Evolutionary conservation across 2,113 vertebrate species (phyloP).

Genomic region (Caloenas nicobarica): DNA sequence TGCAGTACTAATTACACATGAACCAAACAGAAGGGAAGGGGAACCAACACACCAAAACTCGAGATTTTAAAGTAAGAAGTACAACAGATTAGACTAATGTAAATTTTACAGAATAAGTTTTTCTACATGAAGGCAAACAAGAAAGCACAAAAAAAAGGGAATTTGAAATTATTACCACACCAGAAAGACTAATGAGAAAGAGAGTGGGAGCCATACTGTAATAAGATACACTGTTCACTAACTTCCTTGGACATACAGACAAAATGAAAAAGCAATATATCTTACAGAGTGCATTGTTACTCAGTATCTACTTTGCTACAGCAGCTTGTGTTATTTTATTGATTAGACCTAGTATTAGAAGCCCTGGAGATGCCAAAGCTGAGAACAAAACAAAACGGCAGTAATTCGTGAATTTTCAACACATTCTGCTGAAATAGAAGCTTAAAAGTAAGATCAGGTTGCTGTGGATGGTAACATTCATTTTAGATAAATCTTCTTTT

Average conservation of each 20-base stretch:
- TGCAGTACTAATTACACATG: neutral
- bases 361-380: neutral
- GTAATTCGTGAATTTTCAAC: neutral
- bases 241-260: neutral
- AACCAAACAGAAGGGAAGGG: neutral
- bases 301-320: neutral
- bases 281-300: neutral
- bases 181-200: neutral
- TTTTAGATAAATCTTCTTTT: neutral
- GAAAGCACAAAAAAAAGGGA: neutral
- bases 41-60: fast-evolving
- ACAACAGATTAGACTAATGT: fast-evolving
- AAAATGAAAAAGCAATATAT: neutral
- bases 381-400: neutral
- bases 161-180: neutral
- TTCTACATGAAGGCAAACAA: neutral
- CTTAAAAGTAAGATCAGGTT: neutral
- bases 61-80: neutral
- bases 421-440: neutral
- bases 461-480: neutral
- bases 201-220: neutral
- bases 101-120: neutral
- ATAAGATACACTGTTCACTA: neutral
- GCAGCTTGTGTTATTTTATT: neutral
- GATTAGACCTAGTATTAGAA: neutral